Percentiles rank a stretch among this genome's conserved stretches.
Evolutionary conservation across 2,113 vertebrate genomes (phyloP).

Genomic region (Gavialis gangeticus): DNA sequence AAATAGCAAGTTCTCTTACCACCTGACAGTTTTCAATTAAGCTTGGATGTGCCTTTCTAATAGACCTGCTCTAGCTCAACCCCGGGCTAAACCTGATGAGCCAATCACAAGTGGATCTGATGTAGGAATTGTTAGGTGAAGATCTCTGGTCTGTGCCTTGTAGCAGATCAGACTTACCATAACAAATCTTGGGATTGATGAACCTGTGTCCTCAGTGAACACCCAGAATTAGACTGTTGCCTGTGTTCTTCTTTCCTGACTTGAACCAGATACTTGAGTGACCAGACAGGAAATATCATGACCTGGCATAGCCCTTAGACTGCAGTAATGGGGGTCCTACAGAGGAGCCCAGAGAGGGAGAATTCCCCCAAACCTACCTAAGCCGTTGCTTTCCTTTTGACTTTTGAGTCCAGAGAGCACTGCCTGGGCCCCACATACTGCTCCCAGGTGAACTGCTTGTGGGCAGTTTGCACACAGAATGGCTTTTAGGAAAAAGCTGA

Average conservation of each 20-base stretch:
- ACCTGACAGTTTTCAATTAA: too few species aligned
- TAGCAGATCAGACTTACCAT: neutral
- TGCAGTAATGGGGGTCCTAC: too few species aligned
- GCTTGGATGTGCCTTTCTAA: too few species aligned
- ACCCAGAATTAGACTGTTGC: neutral
- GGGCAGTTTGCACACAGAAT: neutral
- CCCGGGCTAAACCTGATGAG: too few species aligned
- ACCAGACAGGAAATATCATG: neutral
- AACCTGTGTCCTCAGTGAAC: rapidly evolving
- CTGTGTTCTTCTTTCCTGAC: neutral
- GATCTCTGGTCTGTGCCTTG: too few species aligned
- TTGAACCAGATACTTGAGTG: neutral
- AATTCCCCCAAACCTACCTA: too few species aligned
- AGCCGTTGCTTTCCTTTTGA: neutral
- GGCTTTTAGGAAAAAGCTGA: neutral
- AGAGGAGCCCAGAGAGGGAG: too few species aligned
- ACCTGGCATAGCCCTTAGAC: too few species aligned
- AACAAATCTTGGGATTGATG: neutral
- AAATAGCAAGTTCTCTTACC: too few species aligned
- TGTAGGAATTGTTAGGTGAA: too few species aligned
- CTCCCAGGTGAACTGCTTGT: neutral
- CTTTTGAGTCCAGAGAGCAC: neutral
- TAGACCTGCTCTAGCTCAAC: too few species aligned
- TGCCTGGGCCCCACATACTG: neutral
- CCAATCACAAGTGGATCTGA: too few species aligned